phyloP scores from a whole-genome alignment of 2,113 vertebrate species.

The Arvicanthis niloticus region DNA sequence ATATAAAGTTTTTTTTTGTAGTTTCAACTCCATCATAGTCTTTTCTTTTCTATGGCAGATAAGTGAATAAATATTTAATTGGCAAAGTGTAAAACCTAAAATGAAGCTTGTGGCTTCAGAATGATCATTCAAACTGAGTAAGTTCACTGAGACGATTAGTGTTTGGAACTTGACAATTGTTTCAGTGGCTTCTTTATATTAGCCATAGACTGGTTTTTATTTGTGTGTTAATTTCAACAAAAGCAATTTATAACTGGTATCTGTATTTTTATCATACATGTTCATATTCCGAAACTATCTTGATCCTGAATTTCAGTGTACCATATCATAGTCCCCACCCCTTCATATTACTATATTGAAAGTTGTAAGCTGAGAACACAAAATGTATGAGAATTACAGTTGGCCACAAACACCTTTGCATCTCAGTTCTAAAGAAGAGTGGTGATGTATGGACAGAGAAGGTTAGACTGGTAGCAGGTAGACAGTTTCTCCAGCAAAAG shows the following conservation, averaged over 20 bases:
- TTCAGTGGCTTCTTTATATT: not conserved
- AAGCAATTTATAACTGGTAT: not conserved
- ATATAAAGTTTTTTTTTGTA: not conserved
- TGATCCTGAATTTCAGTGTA: not conserved
- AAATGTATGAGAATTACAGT: not conserved
- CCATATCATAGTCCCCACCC: not conserved
- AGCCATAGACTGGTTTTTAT: not conserved
- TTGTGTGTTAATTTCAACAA: not conserved
- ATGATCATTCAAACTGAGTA: not conserved
- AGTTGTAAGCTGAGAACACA: not conserved
- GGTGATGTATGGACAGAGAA: not conserved
- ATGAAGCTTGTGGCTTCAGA: not conserved
- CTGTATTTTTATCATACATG: not conserved
- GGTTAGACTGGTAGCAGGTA: not conserved
- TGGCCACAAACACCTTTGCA: not conserved
- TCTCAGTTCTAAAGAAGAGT: not conserved
- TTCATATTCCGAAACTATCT: not conserved
- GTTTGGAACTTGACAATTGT: not conserved
- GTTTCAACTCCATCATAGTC: not conserved
- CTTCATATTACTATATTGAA: not conserved
- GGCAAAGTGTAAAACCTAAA: not conserved
- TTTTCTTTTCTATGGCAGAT: not conserved
- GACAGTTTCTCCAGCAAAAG: constrained; percentile 3
- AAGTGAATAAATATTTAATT: not conserved
- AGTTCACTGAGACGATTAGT: not conserved